Evolutionary conservation across 1,140 invertebrate genomes (phyloP), one percentile per base, ranked within the genome.

Genomic region (Drosophila ironensis): DNA sequence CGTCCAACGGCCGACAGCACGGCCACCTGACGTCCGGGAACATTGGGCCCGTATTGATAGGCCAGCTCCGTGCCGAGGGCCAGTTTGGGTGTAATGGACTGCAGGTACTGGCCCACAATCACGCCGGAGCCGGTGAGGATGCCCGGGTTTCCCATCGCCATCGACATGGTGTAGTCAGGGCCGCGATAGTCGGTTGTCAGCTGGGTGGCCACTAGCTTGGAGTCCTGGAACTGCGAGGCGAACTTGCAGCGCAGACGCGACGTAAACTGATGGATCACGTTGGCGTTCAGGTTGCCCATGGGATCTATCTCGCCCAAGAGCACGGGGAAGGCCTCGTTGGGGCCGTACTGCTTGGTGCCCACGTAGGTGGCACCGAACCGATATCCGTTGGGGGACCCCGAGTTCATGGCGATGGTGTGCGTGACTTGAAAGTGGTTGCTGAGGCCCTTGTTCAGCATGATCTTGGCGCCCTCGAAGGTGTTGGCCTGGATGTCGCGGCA

Each of bases 341-440:
- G 95, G 11, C 93, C 93, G 46, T 93, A 92, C 90, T 96, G 94
- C 82, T 97, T 95, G 14, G 94, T 95, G 14, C 98, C 99, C 45
- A 99, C 97, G 91, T 98, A 99, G 4, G 98, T 99, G 27, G 97
- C 97, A 44, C 98, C 98, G 91, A 99, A 97, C 77, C 97, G 95
- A 91, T 99, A 99, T 1, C 98, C 98, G 71, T 96, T 97, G 4
- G 96, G 95, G 12, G 94, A 92, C 2, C 94, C 91, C 22, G 94
- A 94, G 81, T 95, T 97, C 93, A 99, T 95, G 87, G 95, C 95
- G 66, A 98, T 91, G 40, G 97, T 96, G 90, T 99, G 98, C 11
- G 96, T 97, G 74, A 99, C 95, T 92, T 99, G 98, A 91, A 99
- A 99, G 90, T 99, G 97, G 91, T 97, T 98, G 76, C 97, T 99